These are phyloP conservation scores for Ranitomeya variabilis DNA, from an alignment of 2,113 vertebrate species.

Conservation along the genomic window DNA sequence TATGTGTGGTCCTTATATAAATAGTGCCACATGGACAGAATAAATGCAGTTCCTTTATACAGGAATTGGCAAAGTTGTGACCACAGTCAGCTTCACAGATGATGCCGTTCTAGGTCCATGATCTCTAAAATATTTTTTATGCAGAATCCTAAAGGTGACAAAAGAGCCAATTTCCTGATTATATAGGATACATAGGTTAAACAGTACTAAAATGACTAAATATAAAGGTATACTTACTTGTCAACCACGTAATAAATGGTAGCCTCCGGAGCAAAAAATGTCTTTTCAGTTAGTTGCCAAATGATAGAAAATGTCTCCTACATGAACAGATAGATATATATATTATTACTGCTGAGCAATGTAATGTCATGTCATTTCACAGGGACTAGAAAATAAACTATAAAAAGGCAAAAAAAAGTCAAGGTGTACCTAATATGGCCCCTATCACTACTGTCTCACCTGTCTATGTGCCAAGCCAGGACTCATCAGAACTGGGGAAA, in stretches of 20 bases:
- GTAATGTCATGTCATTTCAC: background rate
- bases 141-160: background rate
- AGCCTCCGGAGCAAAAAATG: slow-evolving; percentile 56
- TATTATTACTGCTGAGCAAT: background rate
- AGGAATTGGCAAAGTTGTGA: too few relatives aligned
- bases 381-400: too few relatives aligned
- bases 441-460: too few relatives aligned
- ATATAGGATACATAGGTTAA: background rate
- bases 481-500: too few relatives aligned
- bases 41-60: too few relatives aligned
- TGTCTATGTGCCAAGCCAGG: too few relatives aligned
- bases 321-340: slow-evolving; percentile 43
- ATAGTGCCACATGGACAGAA: too few relatives aligned
- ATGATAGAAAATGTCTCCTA: slow-evolving; percentile 62
- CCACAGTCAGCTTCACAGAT: background rate
- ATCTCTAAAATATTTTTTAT: background rate
- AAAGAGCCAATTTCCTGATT: background rate
- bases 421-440: too few relatives aligned
- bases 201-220: background rate
- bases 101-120: background rate
- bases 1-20: too few relatives aligned
- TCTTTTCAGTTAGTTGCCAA: slow-evolving; percentile 65
- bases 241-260: slow-evolving; percentile 59
- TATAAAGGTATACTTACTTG: slow-evolving; percentile 62
- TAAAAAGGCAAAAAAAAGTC: too few relatives aligned